A percentile compares a stretch with the other conserved stretches of the same genome.
phyloP scores from a whole-genome alignment of 2,113 vertebrate species.

The Cervus canadensis region DNA sequence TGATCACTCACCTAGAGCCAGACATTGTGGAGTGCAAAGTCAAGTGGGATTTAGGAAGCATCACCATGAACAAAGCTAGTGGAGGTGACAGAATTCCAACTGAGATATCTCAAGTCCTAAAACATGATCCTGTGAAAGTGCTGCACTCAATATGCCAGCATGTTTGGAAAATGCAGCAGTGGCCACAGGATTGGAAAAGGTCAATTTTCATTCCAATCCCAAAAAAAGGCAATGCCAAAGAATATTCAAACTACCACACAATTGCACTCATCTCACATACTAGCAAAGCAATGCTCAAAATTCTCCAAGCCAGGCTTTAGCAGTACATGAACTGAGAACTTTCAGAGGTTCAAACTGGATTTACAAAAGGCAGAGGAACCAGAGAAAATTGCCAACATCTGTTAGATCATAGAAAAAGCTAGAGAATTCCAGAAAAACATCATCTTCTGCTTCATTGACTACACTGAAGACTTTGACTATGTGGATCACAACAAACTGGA shows the following conservation, averaged over 20 bases:
- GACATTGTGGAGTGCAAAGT: background rate
- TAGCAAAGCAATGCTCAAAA: background rate
- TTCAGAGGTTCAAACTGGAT: background rate
- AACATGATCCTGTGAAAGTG: background rate
- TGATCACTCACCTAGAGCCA: background rate
- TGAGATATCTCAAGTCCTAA: background rate
- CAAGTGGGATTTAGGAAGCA: background rate
- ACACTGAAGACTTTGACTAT: background rate
- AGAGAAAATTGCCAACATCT: background rate
- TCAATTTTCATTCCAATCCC: background rate
- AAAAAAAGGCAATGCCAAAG: background rate
- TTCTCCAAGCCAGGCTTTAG: background rate
- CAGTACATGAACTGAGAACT: background rate
- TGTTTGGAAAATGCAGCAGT: background rate
- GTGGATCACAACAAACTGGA: background rate
- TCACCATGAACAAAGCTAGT: background rate
- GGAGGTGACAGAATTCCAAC: background rate
- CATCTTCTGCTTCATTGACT: background rate
- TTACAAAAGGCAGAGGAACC: background rate
- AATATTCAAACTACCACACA: background rate
- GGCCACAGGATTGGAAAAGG: background rate
- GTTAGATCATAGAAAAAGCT: background rate
- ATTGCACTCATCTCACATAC: background rate
- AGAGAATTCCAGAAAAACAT: background rate
- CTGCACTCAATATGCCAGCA: background rate